Percentiles rank a stretch among this genome's conserved stretches.
These are phyloP conservation scores for Thryonomys swinderianus DNA, from an alignment of 2,113 vertebrate genomes.

Conservation along the genomic window DNA sequence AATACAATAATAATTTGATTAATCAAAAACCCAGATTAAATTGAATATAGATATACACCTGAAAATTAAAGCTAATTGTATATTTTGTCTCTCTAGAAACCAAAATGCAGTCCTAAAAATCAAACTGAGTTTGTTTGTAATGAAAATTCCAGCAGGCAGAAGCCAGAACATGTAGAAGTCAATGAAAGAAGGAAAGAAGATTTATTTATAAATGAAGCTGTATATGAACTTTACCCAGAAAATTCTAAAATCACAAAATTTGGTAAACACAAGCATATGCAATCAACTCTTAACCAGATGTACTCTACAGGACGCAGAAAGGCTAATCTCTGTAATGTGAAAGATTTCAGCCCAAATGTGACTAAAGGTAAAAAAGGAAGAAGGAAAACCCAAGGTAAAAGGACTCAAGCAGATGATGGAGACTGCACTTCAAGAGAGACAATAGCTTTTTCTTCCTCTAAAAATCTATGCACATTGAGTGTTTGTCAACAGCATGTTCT, in stretches of 20 bases:
- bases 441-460: neutral
- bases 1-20: neutral
- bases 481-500: neutral
- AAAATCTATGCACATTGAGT: neutral
- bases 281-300: neutral
- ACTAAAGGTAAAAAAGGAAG: constrained; percentile 40
- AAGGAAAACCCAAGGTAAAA: constrained; percentile 41
- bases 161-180: constrained; percentile 59
- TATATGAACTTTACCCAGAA: constrained; percentile 60
- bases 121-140: constrained; percentile 31
- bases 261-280: neutral
- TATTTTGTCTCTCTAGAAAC: constrained; percentile 76
- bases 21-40: too few relatives aligned
- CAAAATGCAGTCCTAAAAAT: constrained; percentile 57
- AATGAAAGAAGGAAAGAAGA: constrained; percentile 62
- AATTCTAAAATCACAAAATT: neutral
- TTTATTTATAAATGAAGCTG: constrained; percentile 49
- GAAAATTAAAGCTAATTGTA: constrained; percentile 65
- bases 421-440: neutral
- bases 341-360: neutral
- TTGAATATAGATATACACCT: neutral
- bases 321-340: constrained; percentile 11
- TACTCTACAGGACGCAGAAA: neutral
- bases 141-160: constrained; percentile 60
- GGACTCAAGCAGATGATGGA: neutral